Evolutionary conservation across 2,888 invertebrate genomes (phyloP), one percentile per base, ranked within the genome.

Genomic region (Drosophila parthenogenetica): DNA sequence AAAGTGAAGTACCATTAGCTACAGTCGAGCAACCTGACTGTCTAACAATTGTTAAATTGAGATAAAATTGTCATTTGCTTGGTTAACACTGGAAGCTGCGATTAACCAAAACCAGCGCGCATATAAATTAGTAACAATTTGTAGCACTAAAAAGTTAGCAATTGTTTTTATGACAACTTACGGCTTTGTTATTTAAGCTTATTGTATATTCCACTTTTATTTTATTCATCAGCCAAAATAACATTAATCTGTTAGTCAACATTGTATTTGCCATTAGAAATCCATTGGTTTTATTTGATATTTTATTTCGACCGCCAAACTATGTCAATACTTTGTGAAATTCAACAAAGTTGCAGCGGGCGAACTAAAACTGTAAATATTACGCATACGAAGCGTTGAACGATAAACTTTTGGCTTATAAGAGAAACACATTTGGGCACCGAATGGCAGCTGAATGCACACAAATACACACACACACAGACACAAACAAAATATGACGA

Each of bases 311-410:
- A 22, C 19, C 29, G 40, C 19, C 49, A 58, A 29, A 48, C 46
- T 48, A 48, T 48, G 11, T 29, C 3, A 40, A 35, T 22, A 16
- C 22, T 42, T 17, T 22, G 32, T 1, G 10, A 32, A 16, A 35
- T 39, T n/a, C 8, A 2, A 60, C 60, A 51, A 45, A 60, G 51
- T 51, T 51, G 42, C 42, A 32, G 42, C 5, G 14, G n/a, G 32
- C 10, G 10, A n/a, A 17, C 51, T 25, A 17, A 14, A 43, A 32
- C n/a, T 50, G 32, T 43, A 53, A 57, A 46, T 46, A 54, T 54
- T 45, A 46, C 61, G 25, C 14, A 61, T 54, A 62, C 61, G 61
- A 54, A 48, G 14, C 39, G 37, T 40, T 14, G 35, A 10, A 60
- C 32, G 22, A 37, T 46, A 37, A 46, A 57, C 37, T 46, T 16